These are phyloP conservation scores for Cherax quadricarinatus DNA, from an alignment of 1,140 invertebrate genomes.

Conservation along the genomic window DNA sequence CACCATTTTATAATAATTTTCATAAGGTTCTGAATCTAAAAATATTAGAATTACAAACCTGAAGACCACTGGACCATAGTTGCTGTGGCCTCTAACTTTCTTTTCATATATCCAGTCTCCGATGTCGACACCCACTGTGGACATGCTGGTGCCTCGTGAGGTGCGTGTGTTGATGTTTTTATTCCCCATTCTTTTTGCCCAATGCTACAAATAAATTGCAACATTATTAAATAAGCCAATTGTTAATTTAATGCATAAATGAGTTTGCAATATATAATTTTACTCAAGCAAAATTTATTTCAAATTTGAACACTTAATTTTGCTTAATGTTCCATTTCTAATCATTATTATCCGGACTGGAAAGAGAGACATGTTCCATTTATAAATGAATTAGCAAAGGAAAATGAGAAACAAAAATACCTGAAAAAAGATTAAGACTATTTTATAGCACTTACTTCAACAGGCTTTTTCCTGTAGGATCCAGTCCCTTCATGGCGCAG, in stretches of 20 bases:
- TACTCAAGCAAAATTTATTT: too few species aligned
- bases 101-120: slow-evolving; percentile 96
- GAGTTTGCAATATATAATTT: too few species aligned
- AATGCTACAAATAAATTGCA: slow-evolving; percentile 81
- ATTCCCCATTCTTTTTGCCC: slow-evolving; percentile 96
- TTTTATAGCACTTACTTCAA: slow-evolving; percentile 80
- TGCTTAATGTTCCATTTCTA: too few species aligned
- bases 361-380: too few species aligned
- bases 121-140: slow-evolving; percentile 98
- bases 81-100: slow-evolving; percentile 83
- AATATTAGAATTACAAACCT: slow-evolving; percentile 74
- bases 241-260: too few species aligned
- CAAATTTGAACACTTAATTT: too few species aligned
- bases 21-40: neutral
- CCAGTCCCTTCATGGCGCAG: slow-evolving; percentile 90
- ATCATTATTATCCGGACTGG: too few species aligned
- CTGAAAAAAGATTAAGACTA: neutral
- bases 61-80: slow-evolving; percentile 94
- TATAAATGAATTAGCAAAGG: too few species aligned
- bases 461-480: slow-evolving; percentile 83
- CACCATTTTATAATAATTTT: neutral
- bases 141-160: slow-evolving; percentile 87
- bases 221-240: neutral
- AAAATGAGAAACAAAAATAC: too few species aligned
- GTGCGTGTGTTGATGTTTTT: slow-evolving; percentile 87